These are phyloP conservation scores for Hyperoplus lanceolatus DNA, from an alignment of 2,797 vertebrate species.

Conservation along the genomic window DNA sequence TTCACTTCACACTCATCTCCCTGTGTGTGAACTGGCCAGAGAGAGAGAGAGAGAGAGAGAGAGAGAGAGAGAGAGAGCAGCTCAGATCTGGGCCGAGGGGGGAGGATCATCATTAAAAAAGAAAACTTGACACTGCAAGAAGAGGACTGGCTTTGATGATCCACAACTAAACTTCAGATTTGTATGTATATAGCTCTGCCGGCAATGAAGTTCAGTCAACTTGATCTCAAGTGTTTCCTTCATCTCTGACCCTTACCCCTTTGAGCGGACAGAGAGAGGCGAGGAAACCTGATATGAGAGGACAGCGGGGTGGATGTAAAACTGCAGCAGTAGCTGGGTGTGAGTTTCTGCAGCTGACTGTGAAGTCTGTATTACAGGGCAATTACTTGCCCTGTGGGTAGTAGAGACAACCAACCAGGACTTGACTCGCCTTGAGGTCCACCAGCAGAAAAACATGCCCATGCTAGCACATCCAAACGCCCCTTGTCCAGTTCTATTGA, in stretches of 20 bases:
- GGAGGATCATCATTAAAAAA: slow-evolving; percentile 39
- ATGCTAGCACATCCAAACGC: slow-evolving; percentile 6
- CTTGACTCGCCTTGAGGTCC: slow-evolving; percentile 27
- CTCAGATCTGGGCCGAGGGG: slow-evolving; percentile 62
- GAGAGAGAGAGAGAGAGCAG: slow-evolving; percentile 27
- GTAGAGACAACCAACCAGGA: slow-evolving; percentile 28
- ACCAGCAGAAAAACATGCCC: slow-evolving; percentile 35
- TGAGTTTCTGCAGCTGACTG: slow-evolving; percentile 54
- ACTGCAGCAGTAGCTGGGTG: slow-evolving; percentile 38
- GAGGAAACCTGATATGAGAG: slow-evolving; percentile 8
- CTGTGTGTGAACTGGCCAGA: slow-evolving; percentile 43
- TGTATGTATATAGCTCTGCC: slow-evolving; percentile 39
- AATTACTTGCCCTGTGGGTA: slow-evolving; percentile 43
- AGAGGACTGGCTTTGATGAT: slow-evolving; percentile 42
- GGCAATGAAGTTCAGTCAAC: slow-evolving; percentile 16
- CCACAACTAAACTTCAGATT: slow-evolving; percentile 15
- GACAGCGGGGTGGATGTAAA: slow-evolving; percentile 20
- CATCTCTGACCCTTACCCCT: slow-evolving; percentile 36
- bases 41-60: slow-evolving; percentile 7
- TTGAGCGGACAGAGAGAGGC: neutral
- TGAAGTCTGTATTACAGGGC: slow-evolving; percentile 59
- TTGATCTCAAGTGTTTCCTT: slow-evolving; percentile 1
- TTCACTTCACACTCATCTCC: slow-evolving; percentile 65
- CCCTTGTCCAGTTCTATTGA: slow-evolving; percentile 25
- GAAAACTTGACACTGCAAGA: slow-evolving; percentile 28